These are phyloP conservation scores for Drepana arcuata DNA, from an alignment of 1,140 invertebrate species.

Conservation along the genomic window DNA sequence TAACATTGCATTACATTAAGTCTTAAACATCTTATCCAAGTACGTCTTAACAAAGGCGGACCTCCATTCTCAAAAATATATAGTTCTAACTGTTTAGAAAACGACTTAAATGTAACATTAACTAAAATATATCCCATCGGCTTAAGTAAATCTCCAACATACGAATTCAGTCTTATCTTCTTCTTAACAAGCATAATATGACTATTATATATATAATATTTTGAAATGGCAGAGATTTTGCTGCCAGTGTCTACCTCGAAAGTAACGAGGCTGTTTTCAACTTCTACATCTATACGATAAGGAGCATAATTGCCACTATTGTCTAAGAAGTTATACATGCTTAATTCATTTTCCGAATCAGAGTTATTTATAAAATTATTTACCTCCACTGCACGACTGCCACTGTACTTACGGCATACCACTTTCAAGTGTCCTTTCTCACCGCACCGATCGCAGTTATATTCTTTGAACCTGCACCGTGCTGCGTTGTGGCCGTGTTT, in stretches of 20 bases:
- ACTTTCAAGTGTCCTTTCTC: constrained; percentile 14
- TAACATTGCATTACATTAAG: constrained; percentile 4
- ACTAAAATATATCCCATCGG: constrained; percentile 12
- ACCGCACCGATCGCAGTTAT: constrained; percentile 12
- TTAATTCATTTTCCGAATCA: constrained; percentile 2
- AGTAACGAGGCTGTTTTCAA: background rate
- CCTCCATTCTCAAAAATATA: constrained; percentile 17
- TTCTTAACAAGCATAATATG: constrained; percentile 2
- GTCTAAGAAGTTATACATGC: constrained; percentile 2
- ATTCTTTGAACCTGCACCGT: constrained; percentile 9
- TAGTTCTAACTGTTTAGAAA: constrained; percentile 3
- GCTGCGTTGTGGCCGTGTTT: constrained; percentile 7
- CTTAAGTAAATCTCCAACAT: constrained; percentile 8
- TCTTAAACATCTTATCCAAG: constrained; percentile 11
- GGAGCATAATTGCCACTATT: constrained; percentile 8
- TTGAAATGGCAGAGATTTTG: constrained; percentile 14
- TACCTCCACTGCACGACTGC: constrained; percentile 1
- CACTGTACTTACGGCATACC: constrained; percentile 8
- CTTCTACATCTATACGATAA: constrained; percentile 7
- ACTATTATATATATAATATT: constrained; percentile 9
- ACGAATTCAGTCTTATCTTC: constrained; percentile 6
- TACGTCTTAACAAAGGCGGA: constrained; percentile 15
- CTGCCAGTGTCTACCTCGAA: constrained; percentile 14
- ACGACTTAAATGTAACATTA: constrained; percentile 2
- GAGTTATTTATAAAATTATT: constrained; percentile 5